Base-by-base conservation (phyloP, 2,888 invertebrate genomes). In the Hesperia comma region DNA sequence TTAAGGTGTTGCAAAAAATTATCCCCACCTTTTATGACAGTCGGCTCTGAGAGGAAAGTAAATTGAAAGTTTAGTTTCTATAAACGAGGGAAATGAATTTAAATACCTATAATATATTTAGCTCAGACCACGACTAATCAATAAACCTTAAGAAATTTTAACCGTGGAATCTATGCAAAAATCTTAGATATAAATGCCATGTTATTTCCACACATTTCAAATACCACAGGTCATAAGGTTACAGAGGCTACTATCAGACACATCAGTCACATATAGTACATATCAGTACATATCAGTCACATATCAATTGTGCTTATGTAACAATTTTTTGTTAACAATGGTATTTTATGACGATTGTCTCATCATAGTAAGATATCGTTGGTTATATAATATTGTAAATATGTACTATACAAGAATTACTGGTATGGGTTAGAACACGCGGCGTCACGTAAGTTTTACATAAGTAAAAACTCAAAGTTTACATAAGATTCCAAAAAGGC, bases 321-420 rank as follows among this genome's bases (percentile, higher is more conserved):
- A 46, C 8, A 17, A 15, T 7, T 17, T 46, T 46, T 46, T 46
- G 17, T 17, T 41, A 17, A 46, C 46, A 46, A 46, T 46, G 17
- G 17, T 46, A 7, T 46, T 46, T 46, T 46, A 46, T 3, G 17
- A 17, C 17, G 46, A 46, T 2, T 46, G 46, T 46, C 15, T 46
- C 17, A 17, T 46, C 17, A 46, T 46, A 17, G 46, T 46, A 46
- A 46, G 17, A 46, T 46, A 46, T 46, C n/a, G 46, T 46, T 46
- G 46, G 17, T 46, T 46, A 46, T 46, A 46, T 46, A 46, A 46
- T 17, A 17, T 46, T 17, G 46, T 46, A 46, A 51, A 51, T 51
- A 51, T 5, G 51, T 51, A 26, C 26, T 26, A 51, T 51, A 51
- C 21, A 51, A 51, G 21, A 51, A 12, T 46, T 46, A 46, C 46